These are phyloP conservation scores for Yponomeuta malinellus DNA, from an alignment of 2,888 invertebrate genomes.

Conservation along the genomic window DNA sequence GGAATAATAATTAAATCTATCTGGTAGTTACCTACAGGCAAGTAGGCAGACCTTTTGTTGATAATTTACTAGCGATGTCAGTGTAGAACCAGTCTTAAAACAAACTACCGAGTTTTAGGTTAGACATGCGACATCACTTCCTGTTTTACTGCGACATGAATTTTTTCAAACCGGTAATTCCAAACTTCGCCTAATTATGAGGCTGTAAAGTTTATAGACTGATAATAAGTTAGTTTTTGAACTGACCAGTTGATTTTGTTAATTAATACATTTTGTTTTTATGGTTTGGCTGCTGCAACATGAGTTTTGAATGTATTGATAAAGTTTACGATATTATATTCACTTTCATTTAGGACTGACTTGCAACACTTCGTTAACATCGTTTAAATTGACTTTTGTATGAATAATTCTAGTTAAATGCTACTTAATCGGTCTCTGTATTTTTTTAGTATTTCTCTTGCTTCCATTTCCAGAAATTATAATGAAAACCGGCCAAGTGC, in stretches of 20 bases:
- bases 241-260: background rate
- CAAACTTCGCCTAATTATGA: background rate
- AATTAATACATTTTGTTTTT: background rate
- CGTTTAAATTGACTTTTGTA: no score
- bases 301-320: background rate
- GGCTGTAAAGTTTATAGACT: conserved; percentile 5
- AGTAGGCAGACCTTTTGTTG: background rate
- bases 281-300: background rate
- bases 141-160: conserved; percentile 2
- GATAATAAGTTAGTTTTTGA: conserved; percentile 6
- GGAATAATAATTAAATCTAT: no score
- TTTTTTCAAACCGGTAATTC: background rate
- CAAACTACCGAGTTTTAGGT: conserved; percentile 4
- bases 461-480: no score
- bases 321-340: background rate
- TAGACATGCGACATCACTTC: conserved; percentile 10
- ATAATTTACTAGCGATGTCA: background rate
- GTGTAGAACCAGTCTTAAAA: conserved; percentile 9
- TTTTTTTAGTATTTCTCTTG: no score
- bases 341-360: no score
- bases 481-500: no score
- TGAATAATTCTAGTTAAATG: no score
- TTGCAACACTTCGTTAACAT: no score
- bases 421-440: no score
- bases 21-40: background rate